Conservation (phyloP, 2,113 vertebrate genomes). For the Sminthopsis crassicaudata region DNA sequence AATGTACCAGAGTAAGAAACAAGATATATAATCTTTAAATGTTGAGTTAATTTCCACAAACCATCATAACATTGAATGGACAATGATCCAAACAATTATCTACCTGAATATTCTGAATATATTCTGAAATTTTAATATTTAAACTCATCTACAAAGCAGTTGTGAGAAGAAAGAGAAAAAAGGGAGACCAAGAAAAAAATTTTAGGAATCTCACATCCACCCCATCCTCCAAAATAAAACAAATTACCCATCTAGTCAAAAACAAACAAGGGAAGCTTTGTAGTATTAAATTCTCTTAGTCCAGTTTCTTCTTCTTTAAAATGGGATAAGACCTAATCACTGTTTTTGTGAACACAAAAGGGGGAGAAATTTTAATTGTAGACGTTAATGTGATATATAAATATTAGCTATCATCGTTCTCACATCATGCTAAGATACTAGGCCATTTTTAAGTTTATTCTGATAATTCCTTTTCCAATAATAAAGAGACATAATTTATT, state of each 20-base stretch:
- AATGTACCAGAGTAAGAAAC: background rate
- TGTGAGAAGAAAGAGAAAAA: slow-evolving; percentile 38
- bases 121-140: slow-evolving; percentile 21
- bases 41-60: background rate
- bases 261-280: background rate
- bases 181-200: background rate
- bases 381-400: background rate
- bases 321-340: background rate
- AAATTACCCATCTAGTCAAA: background rate
- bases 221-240: background rate
- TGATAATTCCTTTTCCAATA: background rate
- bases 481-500: background rate
- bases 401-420: background rate
- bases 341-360: background rate
- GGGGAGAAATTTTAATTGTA: background rate
- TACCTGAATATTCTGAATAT: background rate
- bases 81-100: slow-evolving; percentile 2
- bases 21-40: background rate
- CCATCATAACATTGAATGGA: background rate
- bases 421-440: background rate
- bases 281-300: background rate
- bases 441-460: background rate
- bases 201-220: background rate
- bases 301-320: background rate
- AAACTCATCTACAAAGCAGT: background rate